phyloP scores from a whole-genome alignment of 2,113 vertebrate genomes.

The Aldabrachelys gigantea region DNA sequence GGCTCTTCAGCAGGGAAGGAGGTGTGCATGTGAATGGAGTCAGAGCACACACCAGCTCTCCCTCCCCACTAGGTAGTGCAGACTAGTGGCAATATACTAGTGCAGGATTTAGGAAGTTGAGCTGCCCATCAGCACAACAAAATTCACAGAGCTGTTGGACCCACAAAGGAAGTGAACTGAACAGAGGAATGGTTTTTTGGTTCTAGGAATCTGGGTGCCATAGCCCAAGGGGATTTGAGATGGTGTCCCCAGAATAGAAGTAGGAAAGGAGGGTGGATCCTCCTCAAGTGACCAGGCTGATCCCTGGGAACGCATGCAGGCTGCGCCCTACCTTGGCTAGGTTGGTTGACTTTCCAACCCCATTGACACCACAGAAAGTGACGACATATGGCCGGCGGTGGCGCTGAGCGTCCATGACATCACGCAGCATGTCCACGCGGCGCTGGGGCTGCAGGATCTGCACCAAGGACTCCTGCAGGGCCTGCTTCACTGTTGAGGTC shows the following conservation, averaged over 20 bases:
- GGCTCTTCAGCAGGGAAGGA: background rate
- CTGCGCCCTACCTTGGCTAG: slow-evolving; percentile 87
- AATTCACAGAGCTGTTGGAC: background rate
- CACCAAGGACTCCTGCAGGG: slow-evolving; percentile 95
- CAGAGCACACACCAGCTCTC: background rate
- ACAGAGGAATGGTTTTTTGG: background rate
- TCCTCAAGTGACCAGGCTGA: background rate
- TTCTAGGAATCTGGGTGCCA: background rate
- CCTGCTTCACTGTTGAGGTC: slow-evolving; percentile 95
- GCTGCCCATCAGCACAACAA: background rate
- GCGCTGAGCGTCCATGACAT: slow-evolving; percentile 93
- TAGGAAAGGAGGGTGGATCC: background rate
- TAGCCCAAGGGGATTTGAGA: background rate
- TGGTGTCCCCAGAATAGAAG: background rate
- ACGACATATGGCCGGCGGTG: slow-evolving; percentile 91
- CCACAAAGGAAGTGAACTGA: background rate
- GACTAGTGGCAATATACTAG: background rate
- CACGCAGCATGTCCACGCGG: slow-evolving; percentile 92
- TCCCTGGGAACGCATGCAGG: background rate
- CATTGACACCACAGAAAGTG: slow-evolving; percentile 97
- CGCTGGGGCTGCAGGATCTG: slow-evolving; percentile 98
- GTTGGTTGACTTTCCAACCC: slow-evolving; percentile 97
- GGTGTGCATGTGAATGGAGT: background rate
- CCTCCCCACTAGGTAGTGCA: background rate
- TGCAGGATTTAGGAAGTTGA: background rate